Percentiles rank a stretch among this genome's conserved stretches.
These are phyloP conservation scores for Syrphus vitripennis DNA, from an alignment of 2,888 invertebrate genomes.

Conservation along the genomic window DNA sequence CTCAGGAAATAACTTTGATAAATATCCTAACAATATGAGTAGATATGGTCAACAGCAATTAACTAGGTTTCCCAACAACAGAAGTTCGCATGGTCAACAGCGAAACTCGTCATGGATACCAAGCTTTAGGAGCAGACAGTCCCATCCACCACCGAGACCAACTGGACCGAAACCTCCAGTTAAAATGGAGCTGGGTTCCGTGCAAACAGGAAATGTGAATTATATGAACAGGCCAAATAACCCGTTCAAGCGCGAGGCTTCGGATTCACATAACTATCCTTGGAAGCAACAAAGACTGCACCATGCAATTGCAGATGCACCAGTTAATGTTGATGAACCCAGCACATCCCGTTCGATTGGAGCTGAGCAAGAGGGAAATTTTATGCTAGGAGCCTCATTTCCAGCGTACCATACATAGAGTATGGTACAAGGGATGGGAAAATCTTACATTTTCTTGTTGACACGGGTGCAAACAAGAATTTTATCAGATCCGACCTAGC, in stretches of 20 bases:
- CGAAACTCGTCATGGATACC: neutral
- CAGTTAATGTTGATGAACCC: neutral
- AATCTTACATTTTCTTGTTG: neutral
- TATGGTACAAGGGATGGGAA: conserved; percentile 13
- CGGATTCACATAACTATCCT: neutral
- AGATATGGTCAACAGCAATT: neutral
- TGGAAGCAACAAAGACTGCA: conserved; percentile 18
- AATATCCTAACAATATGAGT: neutral
- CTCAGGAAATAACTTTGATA: neutral
- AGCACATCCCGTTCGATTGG: neutral
- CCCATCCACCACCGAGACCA: neutral
- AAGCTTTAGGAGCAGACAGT: neutral
- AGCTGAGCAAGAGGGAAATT: conserved; percentile 1
- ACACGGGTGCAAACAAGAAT: too few relatives aligned
- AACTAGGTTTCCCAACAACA: neutral
- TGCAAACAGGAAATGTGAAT: neutral
- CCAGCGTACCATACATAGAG: conserved; percentile 23
- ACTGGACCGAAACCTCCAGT: conserved; percentile 6
- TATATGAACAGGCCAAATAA: conserved; percentile 10
- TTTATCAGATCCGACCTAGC: too few relatives aligned
- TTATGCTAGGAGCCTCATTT: conserved; percentile 18
- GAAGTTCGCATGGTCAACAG: neutral
- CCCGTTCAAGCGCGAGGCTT: conserved; percentile 8
- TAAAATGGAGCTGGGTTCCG: conserved; percentile 7
- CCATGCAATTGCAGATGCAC: neutral